Base-by-base conservation (phyloP, 1,140 invertebrate genomes). In the Sycophila sp. region DNA sequence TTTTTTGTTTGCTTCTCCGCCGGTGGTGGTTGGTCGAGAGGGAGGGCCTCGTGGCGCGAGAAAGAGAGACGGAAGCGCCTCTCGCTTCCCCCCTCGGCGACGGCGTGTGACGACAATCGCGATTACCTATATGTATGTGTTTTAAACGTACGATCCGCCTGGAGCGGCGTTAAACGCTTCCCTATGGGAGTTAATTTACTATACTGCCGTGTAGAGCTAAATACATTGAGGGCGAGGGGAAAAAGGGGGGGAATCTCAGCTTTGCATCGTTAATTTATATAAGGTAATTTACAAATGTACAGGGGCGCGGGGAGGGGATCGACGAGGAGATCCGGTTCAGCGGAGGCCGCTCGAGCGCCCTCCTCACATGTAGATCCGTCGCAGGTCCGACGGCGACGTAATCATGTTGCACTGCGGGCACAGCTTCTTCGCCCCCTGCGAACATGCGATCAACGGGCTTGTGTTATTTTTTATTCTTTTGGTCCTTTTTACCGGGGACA, bases 401-500 rank as follows among this genome's bases (percentile, higher is more conserved):
- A 97, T 97, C 86, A 94, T 94, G 87, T 97, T 97, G 84, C 96
- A 97, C 80, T 97, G 96, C 0, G 96, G 96, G 85, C 96, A 98
- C 24, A 97, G 89, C 79, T 97, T 97, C 87, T 97, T 96, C 0
- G 93, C 93, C 32, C 94, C 93, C 91, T 92, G 85, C 32, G 65
- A 72, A 59, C 34, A 63, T 42, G 19, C 13, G 17, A 28, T 15
- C 6, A 32, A 28, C 30, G 30, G 13, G 15, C 53, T 7, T 11
- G 60, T 4, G 4, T 60, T 58, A 42, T 47, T 45, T 45, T 4
- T 19, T 19, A 7, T n/a, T 13, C 40, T 13, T 5, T 2, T 45
- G 4, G 15, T n/a, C n/a, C n/a, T n/a, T n/a, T n/a, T n/a, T n/a
- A 55, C 4, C 17, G 40, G 40, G 40, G 6, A 13, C 34, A 5